Evolutionary conservation across 2,797 vertebrate species (phyloP).

Genomic region (Sebastolobus altivelis): DNA sequence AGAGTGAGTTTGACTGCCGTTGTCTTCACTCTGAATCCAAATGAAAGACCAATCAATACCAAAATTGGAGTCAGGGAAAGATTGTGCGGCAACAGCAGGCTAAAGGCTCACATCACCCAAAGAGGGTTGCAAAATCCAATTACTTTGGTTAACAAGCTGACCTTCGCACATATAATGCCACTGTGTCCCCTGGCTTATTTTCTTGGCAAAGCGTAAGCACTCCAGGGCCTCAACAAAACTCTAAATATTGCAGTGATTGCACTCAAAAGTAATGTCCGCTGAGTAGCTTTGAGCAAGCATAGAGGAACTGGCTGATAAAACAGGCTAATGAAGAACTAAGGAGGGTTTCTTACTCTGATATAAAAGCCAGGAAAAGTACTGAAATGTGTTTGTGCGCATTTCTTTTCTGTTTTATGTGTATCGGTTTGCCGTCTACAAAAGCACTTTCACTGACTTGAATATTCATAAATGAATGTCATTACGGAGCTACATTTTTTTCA

Average conservation of each 20-base stretch:
- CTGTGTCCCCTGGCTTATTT: slow-evolving; percentile 84
- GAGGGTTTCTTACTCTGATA: slow-evolving; percentile 24
- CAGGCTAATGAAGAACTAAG: slow-evolving; percentile 44
- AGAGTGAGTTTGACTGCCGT: slow-evolving; percentile 26
- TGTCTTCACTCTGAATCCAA: slow-evolving; percentile 68
- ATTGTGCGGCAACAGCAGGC: slow-evolving; percentile 59
- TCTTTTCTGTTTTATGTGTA: slow-evolving; percentile 1
- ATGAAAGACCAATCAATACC: slow-evolving; percentile 77
- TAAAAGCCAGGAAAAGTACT: slow-evolving; percentile 15
- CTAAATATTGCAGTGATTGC: slow-evolving; percentile 77
- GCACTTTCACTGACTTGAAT: slow-evolving; percentile 20
- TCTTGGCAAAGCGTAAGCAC: slow-evolving; percentile 72
- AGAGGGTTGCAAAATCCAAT: slow-evolving; percentile 90
- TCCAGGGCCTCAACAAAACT: slow-evolving; percentile 69
- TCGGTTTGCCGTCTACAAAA: neutral
- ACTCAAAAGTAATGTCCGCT: slow-evolving; percentile 69
- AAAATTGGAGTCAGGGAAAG: slow-evolving; percentile 66
- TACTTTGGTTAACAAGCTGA: slow-evolving; percentile 91
- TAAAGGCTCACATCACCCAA: slow-evolving; percentile 79
- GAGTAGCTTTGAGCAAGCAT: slow-evolving; percentile 52
- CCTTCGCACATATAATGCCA: slow-evolving; percentile 88
- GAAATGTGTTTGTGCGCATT: slow-evolving; percentile 15
- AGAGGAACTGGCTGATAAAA: slow-evolving; percentile 50
- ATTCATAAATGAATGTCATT: slow-evolving; percentile 37
- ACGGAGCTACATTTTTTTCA: neutral